Evolutionary conservation across 2,113 vertebrate species (phyloP), one percentile per base, ranked within the genome.

Genomic region (Elgaria multicarinata): DNA sequence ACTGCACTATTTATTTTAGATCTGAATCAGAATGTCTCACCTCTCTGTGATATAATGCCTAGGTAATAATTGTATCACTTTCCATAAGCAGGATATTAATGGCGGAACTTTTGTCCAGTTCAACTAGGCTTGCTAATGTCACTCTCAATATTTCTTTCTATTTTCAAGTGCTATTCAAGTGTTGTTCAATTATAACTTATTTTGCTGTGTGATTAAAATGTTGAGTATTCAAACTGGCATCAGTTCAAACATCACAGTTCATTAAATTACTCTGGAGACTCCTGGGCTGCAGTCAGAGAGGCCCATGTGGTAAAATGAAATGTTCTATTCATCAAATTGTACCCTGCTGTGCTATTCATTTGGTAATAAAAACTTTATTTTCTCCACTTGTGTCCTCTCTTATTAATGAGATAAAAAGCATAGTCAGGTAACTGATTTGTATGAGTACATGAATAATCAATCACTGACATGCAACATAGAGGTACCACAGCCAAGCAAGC

Each of bases 301-400:
- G 90, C 91, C 55, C 71, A 91, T 82, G 62, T 31, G 90, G 87
- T 95, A 93, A 95, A 95, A 96, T 94, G 44, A 96, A 95, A 94
- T 86, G 77, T 92, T 94, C 93, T 95, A 89, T 94, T 95, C 93
- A 96, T 96, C 95, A 96, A 93, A 94, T 93, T 44, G 33, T 91
- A 92, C 91, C 92, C 93, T 91, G 91, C 92, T 95, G 95, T 90
- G 93, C 88, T 94, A 93, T 96, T 96, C 92, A 92, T 95, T 96
- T 94, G 79, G 90, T 94, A 96, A 94, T 95, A 96, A 95, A 95
- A 95, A 84, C 89, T 93, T 93, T 93, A 90, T 95, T 95, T 95
- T 95, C 89, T 94, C 82, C 76, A 89, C 87, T 94, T 90, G 76
- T 87, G 58, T 93, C 85, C 80, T 95, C 53, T 93, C 91, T 95